Evolutionary conservation across 2,888 invertebrate genomes (phyloP).

Genomic region (Archips xylosteana): DNA sequence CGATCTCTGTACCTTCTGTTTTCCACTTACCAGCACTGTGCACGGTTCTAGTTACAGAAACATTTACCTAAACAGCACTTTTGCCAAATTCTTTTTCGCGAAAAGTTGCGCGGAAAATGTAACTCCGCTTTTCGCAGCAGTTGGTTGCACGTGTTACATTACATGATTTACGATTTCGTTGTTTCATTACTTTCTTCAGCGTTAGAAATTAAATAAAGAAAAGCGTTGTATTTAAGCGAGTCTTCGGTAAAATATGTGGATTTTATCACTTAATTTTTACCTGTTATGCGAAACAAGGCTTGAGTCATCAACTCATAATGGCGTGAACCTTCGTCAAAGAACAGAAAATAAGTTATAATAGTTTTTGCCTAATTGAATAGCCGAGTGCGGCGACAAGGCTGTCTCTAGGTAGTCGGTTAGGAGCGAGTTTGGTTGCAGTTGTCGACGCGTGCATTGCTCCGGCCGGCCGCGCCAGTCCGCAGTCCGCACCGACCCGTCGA

Average conservation of each 20-base stretch:
- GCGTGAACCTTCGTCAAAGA: not conserved
- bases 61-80: not conserved
- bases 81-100: slow-evolving; percentile 4
- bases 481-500: slow-evolving; percentile 75
- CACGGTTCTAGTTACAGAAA: not conserved
- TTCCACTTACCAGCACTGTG: slow-evolving; percentile 59
- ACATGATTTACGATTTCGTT: slow-evolving; percentile 21
- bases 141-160: slow-evolving; percentile 23
- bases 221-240: not conserved
- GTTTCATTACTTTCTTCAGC: not conserved
- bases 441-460: slow-evolving; percentile 36
- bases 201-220: not conserved
- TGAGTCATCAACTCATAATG: slow-evolving; percentile 6
- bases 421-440: slow-evolving; percentile 35
- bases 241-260: not conserved
- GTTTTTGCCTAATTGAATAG: slow-evolving; percentile 32
- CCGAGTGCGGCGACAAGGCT: slow-evolving; percentile 15
- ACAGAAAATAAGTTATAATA: slow-evolving; percentile 1
- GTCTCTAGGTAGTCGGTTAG: slow-evolving; percentile 24
- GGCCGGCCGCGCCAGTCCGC: slow-evolving; percentile 46
- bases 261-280: not conserved
- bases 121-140: slow-evolving; percentile 24
- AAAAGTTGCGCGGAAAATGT: slow-evolving; percentile 18
- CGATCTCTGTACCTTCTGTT: slow-evolving; percentile 56
- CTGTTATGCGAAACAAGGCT: not conserved